Percentiles rank a stretch among this genome's conserved stretches.
Evolutionary conservation across 2,113 vertebrate species (phyloP).

Genomic region (Actinemys pallida): DNA sequence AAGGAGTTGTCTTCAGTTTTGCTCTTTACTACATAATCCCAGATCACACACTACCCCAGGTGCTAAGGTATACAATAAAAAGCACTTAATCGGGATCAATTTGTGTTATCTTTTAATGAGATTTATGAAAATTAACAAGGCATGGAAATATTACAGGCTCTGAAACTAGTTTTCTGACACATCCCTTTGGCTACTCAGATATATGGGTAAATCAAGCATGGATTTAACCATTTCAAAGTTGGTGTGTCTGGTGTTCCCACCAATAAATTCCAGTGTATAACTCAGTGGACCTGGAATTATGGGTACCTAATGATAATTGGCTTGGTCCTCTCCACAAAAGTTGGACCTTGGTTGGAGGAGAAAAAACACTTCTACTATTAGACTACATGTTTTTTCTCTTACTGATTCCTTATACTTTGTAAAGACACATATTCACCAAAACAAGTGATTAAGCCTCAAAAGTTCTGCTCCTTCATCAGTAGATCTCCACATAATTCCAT

Average conservation of each 20-base stretch:
- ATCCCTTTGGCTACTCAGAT: neutral
- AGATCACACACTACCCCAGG: neutral
- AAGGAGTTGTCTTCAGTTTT: slow-evolving; percentile 43
- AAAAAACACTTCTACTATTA: accelerated
- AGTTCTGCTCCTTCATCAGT: neutral
- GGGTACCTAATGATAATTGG: neutral
- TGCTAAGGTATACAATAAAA: slow-evolving; percentile 20
- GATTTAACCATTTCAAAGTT: neutral
- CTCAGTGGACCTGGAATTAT: neutral
- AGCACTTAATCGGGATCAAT: neutral
- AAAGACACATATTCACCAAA: neutral
- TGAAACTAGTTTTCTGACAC: neutral
- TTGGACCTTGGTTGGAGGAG: neutral
- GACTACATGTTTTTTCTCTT: neutral
- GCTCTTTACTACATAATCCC: slow-evolving; percentile 36
- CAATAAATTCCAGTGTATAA: neutral
- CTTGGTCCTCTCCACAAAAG: neutral
- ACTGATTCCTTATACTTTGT: neutral
- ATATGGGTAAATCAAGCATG: neutral
- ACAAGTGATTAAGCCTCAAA: neutral
- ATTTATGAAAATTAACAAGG: neutral
- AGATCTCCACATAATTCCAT: neutral
- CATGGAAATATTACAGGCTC: neutral
- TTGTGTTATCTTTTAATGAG: neutral
- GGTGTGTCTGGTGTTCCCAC: neutral